These are phyloP conservation scores for Synergus japonicus DNA, from an alignment of 2,888 invertebrate genomes.

Conservation along the genomic window DNA sequence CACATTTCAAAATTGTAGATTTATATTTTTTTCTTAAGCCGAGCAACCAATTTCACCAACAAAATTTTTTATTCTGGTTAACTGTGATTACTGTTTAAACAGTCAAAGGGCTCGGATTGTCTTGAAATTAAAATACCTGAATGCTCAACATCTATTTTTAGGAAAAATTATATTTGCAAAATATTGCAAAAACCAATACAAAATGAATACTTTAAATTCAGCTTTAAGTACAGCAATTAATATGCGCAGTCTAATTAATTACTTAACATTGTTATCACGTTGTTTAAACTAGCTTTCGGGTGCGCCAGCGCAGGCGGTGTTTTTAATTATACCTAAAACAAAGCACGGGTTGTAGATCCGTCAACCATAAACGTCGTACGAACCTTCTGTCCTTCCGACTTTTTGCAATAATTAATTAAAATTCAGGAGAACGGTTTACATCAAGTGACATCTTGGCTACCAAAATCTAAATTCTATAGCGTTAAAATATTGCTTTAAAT, in stretches of 20 bases:
- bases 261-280: slow-evolving; percentile 24
- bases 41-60: background rate
- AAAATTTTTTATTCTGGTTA: background rate
- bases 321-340: slow-evolving; percentile 39
- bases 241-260: slow-evolving; percentile 22
- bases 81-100: background rate
- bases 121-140: background rate
- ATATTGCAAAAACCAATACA: background rate
- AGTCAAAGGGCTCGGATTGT: background rate
- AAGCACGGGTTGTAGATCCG: slow-evolving; percentile 27
- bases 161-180: too few species aligned
- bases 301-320: slow-evolving; percentile 12
- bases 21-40: slow-evolving; percentile 34
- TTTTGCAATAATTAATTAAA: slow-evolving; percentile 34
- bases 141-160: background rate
- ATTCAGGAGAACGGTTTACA: background rate
- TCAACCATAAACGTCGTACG: slow-evolving; percentile 28
- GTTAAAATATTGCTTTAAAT: background rate
- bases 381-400: slow-evolving; percentile 1
- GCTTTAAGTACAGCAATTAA: background rate
- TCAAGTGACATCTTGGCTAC: background rate
- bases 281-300: slow-evolving; percentile 31
- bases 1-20: slow-evolving; percentile 54
- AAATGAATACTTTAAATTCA: background rate
- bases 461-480: background rate